Evolutionary conservation across 2,113 vertebrate species (phyloP).

Genomic region (Dromaius novaehollandiae): DNA sequence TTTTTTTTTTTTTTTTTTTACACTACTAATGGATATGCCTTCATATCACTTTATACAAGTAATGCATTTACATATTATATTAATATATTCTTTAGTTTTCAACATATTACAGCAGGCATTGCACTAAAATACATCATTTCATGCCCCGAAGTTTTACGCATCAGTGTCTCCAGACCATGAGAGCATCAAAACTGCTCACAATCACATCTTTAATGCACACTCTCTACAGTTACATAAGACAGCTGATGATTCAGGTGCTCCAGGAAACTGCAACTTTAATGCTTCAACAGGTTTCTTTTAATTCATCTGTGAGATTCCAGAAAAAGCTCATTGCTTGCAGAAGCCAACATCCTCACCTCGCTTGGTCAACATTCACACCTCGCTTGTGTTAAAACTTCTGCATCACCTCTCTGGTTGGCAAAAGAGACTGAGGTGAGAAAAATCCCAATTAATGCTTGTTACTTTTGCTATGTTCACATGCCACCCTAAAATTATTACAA

Average conservation of each 20-base stretch:
- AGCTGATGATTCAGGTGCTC: not conserved
- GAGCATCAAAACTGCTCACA: not conserved
- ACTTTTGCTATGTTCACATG: not conserved
- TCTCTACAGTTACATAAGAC: not conserved
- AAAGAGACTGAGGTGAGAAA: not conserved
- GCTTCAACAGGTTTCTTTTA: not conserved
- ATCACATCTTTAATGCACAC: not conserved
- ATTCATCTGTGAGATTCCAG: not conserved
- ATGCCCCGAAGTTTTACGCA: not conserved
- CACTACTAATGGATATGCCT: not conserved
- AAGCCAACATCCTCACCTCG: not conserved
- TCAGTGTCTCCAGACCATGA: not conserved
- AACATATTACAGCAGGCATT: not conserved
- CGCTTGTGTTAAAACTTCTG: not conserved
- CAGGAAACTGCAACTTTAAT: not conserved
- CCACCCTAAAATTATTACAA: not conserved
- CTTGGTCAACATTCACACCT: not conserved
- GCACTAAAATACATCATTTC: not conserved
- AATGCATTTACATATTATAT: not conserved
- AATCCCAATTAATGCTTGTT: not conserved
- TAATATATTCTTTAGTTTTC: not conserved
- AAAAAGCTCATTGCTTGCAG: not conserved
- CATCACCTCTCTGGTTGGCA: not conserved
- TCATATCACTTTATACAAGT: not conserved
- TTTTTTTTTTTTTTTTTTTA: not conserved